A percentile compares a stretch with the other conserved stretches of the same genome.
Evolutionary conservation across 2,888 invertebrate species (phyloP).

Genomic region (Tachina fera): DNA sequence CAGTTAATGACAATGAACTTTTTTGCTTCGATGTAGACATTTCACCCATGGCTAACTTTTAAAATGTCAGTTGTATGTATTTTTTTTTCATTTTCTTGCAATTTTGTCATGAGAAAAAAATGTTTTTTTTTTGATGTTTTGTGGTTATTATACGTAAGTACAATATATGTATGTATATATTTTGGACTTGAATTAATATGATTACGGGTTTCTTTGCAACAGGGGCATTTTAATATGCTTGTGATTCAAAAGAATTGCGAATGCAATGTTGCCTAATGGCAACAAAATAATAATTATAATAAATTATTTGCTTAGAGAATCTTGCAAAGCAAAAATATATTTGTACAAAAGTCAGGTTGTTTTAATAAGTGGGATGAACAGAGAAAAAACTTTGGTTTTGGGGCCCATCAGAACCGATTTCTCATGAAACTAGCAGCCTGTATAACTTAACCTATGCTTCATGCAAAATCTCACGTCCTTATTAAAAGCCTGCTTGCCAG

Average conservation of each 20-base stretch:
- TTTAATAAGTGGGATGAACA: no score
- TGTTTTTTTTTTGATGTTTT: not conserved
- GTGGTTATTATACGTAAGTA: not conserved
- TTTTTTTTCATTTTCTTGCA: not conserved
- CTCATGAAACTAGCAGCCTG: no score
- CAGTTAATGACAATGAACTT: not conserved
- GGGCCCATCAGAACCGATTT: not conserved
- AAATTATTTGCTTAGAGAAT: no score
- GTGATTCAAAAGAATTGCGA: not conserved
- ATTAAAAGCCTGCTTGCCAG: no score
- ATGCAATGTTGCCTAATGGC: not conserved
- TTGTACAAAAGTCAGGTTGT: no score
- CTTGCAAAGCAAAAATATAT: no score
- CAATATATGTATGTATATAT: not conserved
- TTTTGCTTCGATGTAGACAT: not conserved
- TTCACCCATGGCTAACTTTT: slow-evolving; percentile 46
- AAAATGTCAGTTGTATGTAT: not conserved
- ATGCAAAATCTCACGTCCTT: no score
- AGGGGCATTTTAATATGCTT: not conserved
- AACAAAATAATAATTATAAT: not conserved
- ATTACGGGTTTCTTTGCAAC: not conserved
- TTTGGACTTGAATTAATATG: not conserved
- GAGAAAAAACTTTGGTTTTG: no score
- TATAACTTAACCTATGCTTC: no score
- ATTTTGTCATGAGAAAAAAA: slow-evolving; percentile 14